Conservation (phyloP, 2,797 vertebrate species). For the Dendrocincla tyrannina region DNA sequence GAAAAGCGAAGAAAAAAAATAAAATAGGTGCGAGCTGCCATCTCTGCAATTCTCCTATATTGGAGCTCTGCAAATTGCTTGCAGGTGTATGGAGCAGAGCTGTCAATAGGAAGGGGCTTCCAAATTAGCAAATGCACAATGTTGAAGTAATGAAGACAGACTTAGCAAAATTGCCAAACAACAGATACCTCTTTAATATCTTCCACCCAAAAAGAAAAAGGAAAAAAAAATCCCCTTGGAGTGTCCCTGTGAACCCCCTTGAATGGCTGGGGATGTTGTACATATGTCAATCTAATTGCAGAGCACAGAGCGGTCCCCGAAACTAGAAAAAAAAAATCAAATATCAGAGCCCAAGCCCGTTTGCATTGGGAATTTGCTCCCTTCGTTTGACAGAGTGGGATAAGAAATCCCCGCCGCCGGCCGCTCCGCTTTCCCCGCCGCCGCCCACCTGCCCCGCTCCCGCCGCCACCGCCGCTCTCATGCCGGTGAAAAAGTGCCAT, state of each 20-base stretch:
- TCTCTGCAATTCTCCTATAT: constrained; percentile 89
- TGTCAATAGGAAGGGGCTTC: constrained; percentile 91
- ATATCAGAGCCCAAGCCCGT: constrained; percentile 11
- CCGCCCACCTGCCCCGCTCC: background rate
- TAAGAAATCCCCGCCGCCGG: background rate
- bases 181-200: constrained; percentile 83
- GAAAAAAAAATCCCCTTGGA: constrained; percentile 13
- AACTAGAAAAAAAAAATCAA: constrained; percentile 25
- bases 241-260: constrained; percentile 58
- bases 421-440: background rate
- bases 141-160: constrained; percentile 91
- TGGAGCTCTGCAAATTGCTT: constrained; percentile 98
- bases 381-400: background rate
- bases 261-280: constrained; percentile 35
- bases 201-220: constrained; percentile 59
- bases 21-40: constrained; percentile 92
- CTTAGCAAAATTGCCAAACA: constrained; percentile 87
- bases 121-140: constrained; percentile 96
- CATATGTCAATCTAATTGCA: constrained; percentile 60
- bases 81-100: constrained; percentile 96
- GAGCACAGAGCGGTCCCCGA: constrained; percentile 44
- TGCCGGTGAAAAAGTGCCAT: background rate
- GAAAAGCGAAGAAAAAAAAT: constrained; percentile 82
- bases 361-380: background rate
- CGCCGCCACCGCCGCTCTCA: background rate